These are phyloP conservation scores for Diplosoma virens DNA, from an alignment of 23 tunicate genomes.

Conservation along the genomic window DNA sequence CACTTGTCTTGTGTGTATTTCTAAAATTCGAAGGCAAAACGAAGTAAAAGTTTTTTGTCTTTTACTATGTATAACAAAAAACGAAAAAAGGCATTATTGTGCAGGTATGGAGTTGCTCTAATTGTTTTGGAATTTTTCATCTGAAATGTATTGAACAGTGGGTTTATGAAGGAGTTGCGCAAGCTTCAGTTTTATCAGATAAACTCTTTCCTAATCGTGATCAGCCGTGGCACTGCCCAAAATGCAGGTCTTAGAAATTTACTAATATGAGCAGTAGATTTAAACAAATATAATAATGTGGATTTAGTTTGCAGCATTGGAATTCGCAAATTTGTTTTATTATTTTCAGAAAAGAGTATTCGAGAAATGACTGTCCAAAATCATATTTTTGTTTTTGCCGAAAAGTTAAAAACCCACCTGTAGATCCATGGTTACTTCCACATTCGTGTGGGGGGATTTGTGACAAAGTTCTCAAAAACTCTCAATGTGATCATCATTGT, in stretches of 20 bases:
- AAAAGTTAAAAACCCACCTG: constrained; percentile 46
- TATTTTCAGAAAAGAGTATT: constrained; percentile 51
- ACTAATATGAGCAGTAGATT: not conserved
- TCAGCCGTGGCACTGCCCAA: constrained; percentile 90
- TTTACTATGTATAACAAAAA: not conserved
- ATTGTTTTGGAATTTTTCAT: constrained; percentile 81
- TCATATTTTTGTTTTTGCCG: constrained; percentile 73
- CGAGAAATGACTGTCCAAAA: constrained; percentile 47
- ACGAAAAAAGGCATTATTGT: too few relatives aligned
- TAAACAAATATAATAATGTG: too few relatives aligned
- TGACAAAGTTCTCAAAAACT: constrained; percentile 45
- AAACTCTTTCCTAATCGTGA: constrained; percentile 79
- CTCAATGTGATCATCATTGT: constrained; percentile 75
- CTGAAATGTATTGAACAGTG: constrained; percentile 78
- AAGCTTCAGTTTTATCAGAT: constrained; percentile 55
- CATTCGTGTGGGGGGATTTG: constrained; percentile 85
- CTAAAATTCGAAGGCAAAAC: constrained; percentile 67
- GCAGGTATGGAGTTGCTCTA: constrained; percentile 74
- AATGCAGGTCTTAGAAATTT: constrained; percentile 64
- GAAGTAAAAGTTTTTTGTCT: constrained; percentile 3
- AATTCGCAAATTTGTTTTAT: too few relatives aligned
- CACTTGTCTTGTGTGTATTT: constrained; percentile 87
- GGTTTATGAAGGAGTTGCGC: constrained; percentile 73
- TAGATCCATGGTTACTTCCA: constrained; percentile 81
- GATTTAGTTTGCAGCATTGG: too few relatives aligned